Percentiles rank a stretch among this genome's conserved stretches.
These are phyloP conservation scores for Corythornis cristatus DNA, from an alignment of 2,113 vertebrate genomes.

Conservation along the genomic window DNA sequence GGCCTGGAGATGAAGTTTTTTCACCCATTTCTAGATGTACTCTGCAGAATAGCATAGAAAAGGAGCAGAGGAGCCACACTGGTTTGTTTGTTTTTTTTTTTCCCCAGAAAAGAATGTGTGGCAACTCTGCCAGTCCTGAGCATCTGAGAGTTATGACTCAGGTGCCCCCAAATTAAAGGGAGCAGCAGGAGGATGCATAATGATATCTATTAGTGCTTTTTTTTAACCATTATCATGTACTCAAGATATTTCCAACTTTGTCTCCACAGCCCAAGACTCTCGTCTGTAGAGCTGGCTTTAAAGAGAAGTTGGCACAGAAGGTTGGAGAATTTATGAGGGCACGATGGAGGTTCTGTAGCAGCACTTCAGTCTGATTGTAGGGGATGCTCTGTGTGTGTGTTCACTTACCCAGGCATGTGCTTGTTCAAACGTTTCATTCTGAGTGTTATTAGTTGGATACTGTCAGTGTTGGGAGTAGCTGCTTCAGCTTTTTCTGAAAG, in stretches of 20 bases:
- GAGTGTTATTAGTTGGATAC: neutral
- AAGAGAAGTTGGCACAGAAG: neutral
- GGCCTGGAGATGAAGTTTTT: neutral
- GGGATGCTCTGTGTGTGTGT: neutral
- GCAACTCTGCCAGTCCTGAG: neutral
- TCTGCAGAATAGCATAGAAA: neutral
- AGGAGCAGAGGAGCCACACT: neutral
- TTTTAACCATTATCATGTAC: neutral
- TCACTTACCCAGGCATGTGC: accelerated
- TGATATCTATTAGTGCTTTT: neutral
- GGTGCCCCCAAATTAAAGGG: neutral
- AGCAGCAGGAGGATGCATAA: neutral
- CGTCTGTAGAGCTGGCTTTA: neutral
- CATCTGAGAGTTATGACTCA: neutral
- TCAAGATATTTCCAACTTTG: neutral
- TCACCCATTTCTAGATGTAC: neutral
- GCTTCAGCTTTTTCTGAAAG: neutral
- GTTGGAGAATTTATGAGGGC: neutral
- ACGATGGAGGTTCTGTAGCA: accelerated
- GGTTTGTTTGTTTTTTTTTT: neutral
- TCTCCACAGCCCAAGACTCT: neutral
- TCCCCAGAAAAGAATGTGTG: neutral
- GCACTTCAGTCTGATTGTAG: neutral
- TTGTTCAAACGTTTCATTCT: accelerated
- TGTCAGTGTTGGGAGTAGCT: neutral